Percentiles rank a stretch among this genome's conserved stretches.
These are phyloP conservation scores for Cassiopea andromeda DNA, from an alignment of 30 jellyfish, hydroid and myxozoan genomes.

Conservation along the genomic window DNA sequence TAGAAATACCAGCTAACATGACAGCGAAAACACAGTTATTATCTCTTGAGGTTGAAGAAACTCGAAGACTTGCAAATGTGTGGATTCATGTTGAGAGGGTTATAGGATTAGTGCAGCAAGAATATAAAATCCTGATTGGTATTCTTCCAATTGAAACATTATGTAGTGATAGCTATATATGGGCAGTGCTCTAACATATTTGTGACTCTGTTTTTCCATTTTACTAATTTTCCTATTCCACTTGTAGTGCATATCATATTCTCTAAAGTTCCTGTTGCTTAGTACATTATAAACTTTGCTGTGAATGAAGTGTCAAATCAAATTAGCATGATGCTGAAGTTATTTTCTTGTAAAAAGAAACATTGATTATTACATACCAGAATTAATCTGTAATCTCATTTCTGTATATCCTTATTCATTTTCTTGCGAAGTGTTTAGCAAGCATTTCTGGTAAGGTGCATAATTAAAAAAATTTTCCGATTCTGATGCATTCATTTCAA, in stretches of 20 bases:
- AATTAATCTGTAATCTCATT: too few relatives aligned
- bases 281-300: too few relatives aligned
- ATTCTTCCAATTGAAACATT: slow-evolving; percentile 35
- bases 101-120: slow-evolving; percentile 37
- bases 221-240: slow-evolving; percentile 10
- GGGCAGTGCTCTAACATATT: slow-evolving; percentile 16
- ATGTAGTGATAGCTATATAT: background rate
- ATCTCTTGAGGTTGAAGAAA: slow-evolving; percentile 30
- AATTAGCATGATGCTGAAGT: too few relatives aligned
- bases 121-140: slow-evolving; percentile 22
- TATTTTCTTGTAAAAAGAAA: too few relatives aligned
- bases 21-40: slow-evolving; percentile 46
- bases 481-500: too few relatives aligned
- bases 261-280: too few relatives aligned
- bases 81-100: slow-evolving; percentile 53
- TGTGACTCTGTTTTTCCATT: slow-evolving; percentile 41
- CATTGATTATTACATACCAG: too few relatives aligned
- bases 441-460: too few relatives aligned
- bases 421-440: too few relatives aligned
- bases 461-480: too few relatives aligned
- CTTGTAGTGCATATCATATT: background rate
- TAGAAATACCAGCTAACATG: slow-evolving; percentile 36
- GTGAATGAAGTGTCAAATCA: too few relatives aligned
- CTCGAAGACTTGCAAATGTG: slow-evolving; percentile 56
- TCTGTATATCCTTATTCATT: too few relatives aligned